Evolutionary conservation across 2,797 vertebrate genomes (phyloP).

Genomic region (Todus mexicanus): DNA sequence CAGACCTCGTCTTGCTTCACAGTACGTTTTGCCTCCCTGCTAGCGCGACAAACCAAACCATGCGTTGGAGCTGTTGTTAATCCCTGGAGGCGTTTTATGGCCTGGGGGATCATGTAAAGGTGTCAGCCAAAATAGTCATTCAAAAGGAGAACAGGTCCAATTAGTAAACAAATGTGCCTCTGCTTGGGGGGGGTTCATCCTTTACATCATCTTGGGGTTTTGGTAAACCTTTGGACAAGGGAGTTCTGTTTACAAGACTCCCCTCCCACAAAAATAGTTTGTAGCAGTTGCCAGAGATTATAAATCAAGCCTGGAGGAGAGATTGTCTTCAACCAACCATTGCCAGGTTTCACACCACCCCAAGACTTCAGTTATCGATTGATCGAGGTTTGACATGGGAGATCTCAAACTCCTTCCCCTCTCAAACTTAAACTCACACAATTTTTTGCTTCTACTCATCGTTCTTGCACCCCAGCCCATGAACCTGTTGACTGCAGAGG

Average conservation of each 20-base stretch:
- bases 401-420: not conserved
- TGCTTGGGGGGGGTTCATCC: not conserved
- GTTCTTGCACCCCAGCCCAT: not conserved
- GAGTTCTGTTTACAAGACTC: not conserved
- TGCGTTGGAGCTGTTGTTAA: not conserved
- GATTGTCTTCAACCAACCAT: not conserved
- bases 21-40: slow-evolving; percentile 76
- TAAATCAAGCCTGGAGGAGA: not conserved
- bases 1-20: slow-evolving; percentile 87
- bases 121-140: not conserved
- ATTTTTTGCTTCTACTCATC: not conserved
- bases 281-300: not conserved
- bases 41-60: not conserved
- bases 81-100: accelerated
- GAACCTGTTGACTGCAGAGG: not conserved
- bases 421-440: not conserved
- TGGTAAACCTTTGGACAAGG: not conserved
- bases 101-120: not conserved
- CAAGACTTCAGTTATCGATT: not conserved
- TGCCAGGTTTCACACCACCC: not conserved
- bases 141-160: not conserved
- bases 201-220: not conserved
- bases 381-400: not conserved
- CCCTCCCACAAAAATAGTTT: not conserved
- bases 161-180: not conserved